Base-by-base conservation (phyloP, 2,888 invertebrate genomes). In the Dorcus parallelipipedus region DNA sequence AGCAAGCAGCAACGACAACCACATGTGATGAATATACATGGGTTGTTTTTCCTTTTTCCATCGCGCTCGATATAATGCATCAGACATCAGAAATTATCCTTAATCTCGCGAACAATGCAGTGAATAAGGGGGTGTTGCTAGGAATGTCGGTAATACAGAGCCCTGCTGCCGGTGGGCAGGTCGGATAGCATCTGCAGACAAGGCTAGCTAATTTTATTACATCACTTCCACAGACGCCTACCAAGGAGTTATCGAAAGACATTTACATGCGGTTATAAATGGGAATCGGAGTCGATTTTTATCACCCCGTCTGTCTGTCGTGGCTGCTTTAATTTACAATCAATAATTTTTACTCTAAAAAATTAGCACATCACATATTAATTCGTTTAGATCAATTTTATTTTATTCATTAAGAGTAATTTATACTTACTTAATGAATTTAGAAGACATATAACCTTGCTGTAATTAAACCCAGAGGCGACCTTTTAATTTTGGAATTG, bases 121-220 rank as follows among this genome's bases (percentile, higher is more conserved):
- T 45, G 45, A 45, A 45, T 45, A 45, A 54, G 48, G 49, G 59
- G 54, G 59, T 55, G 55, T 51, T 59, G 45, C 49, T 33, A 9
- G 41, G 55, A 53, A 54, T 43, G 47, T 38, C 51, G 52, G 52
- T 55, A 59, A 59, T 52, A 52, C 59, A 59, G 55, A 50, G 45
- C 49, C 48, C 48, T 48, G 48, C 62, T 61, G 64, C 65, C 62
- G 64, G 62, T 63, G 63, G 65, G 64, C 60, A 62, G 62, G 47
- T 47, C 61, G 65, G 65, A 65, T 65, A 65, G 59, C 59, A 65
- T 65, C 65, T 63, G 61, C 64, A 61, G 61, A 62, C 62, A 59
- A 59, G 59, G 58, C 60, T 56, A 55, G 64, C 64, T 65, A 65
- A 65, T 65, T 65, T 65, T 62, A 65, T 59, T 56, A 64, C 65